Conservation (phyloP, 2,797 vertebrate species). For the Sebastes glaucus region DNA sequence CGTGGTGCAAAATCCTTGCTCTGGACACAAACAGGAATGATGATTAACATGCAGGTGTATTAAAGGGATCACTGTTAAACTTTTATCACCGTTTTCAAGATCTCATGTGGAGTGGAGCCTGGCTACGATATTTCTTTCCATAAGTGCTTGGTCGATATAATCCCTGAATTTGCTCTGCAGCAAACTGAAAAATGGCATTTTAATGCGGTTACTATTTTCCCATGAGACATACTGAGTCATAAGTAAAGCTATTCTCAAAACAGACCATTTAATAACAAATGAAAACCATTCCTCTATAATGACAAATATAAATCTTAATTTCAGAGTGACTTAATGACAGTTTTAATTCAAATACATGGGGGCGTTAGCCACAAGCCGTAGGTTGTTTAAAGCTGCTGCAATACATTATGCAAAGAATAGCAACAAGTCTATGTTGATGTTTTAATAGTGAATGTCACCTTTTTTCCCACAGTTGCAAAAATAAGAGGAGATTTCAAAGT, state of each 20-base stretch:
- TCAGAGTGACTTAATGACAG: neutral
- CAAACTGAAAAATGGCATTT: neutral
- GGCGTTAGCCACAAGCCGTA: neutral
- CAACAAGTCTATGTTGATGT: neutral
- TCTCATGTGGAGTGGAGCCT: neutral
- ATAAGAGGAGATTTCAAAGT: neutral
- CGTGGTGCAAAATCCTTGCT: neutral
- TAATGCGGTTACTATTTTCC: neutral
- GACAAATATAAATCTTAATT: neutral
- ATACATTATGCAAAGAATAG: neutral
- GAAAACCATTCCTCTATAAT: neutral
- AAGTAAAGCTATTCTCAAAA: neutral
- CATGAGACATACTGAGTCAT: neutral
- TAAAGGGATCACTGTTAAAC: neutral
- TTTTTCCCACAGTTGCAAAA: constrained; percentile 15
- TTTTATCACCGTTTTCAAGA: neutral
- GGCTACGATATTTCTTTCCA: neutral
- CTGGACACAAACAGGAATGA: neutral
- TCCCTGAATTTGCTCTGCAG: neutral
- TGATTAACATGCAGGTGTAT: neutral
- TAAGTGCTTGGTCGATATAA: neutral
- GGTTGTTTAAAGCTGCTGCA: neutral
- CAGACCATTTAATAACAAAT: neutral
- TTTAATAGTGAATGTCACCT: neutral
- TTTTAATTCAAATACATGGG: neutral